Base-by-base conservation (phyloP, 2,113 vertebrate genomes). In the Myotis brandtii region DNA sequence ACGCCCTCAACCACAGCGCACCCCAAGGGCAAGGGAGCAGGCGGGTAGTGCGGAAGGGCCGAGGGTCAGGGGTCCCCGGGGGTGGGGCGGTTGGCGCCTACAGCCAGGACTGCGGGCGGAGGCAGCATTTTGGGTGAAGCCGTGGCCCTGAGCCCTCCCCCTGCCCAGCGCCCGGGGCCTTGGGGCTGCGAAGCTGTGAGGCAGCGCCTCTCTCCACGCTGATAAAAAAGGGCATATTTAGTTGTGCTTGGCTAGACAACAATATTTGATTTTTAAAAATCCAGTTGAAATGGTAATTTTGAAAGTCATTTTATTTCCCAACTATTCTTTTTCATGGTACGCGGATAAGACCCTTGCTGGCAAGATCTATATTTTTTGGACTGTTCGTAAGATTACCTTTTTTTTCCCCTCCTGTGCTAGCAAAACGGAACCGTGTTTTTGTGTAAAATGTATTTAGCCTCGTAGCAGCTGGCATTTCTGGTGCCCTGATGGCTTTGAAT, bases 401-500 rank as follows among this genome's bases (percentile, higher is more conserved):
- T 89, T 93, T 79, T 94, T 75, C n/a, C 34, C 73, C 20, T 20
- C 69, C 48, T n/a, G 87, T 97, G 96, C 96, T 95, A 98, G 97
- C 95, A 97, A 97, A 97, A 97, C 88, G 97, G 97, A 98, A 97
- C 93, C 9, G 7, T 96, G 96, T 96, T 98, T 97, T 97, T 98
- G 6, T 96, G 97, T 98, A 98, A 97, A 98, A 96, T 97, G 97
- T 98, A 98, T 98, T 98, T 97, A 96, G 97, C 96, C 91, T 97
- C 84, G 17, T 95, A 97, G 98, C 98, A 97, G 97, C 97, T 98
- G 96, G 97, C 98, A 97, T 97, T 97, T 98, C 97, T 98, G 96
- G 98, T 97, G 96, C 98, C 97, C 97, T 97, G 98, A 98, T 98
- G 98, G 98, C 97, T 98, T 98, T 98, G 98, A 97, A 98, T 98